Evolutionary conservation across 2,113 vertebrate genomes (phyloP).

Genomic region (Gymnobelideus leadbeateri): DNA sequence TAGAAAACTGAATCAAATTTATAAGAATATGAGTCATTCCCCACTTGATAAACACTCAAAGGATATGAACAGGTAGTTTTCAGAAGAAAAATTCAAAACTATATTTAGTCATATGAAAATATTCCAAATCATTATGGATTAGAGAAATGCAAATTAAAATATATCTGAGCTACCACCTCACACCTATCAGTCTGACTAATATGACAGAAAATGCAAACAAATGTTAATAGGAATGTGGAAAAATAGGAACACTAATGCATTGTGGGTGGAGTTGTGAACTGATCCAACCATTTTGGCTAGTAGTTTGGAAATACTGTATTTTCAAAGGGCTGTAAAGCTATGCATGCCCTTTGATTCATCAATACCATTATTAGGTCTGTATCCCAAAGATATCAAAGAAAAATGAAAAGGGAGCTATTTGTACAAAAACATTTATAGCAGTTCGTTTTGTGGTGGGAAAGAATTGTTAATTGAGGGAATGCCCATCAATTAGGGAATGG

Average conservation of each 20-base stretch:
- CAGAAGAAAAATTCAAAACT: background rate
- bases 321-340: background rate
- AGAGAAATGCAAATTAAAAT: background rate
- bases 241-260: background rate
- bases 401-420: background rate
- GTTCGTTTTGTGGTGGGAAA: background rate
- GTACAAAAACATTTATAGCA: background rate
- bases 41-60: background rate
- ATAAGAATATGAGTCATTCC: background rate
- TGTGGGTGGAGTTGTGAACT: background rate
- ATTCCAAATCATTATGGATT: background rate
- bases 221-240: background rate
- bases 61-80: background rate
- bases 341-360: background rate
- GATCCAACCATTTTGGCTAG: background rate
- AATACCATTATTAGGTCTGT: background rate
- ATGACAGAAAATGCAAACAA: no score
- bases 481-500: background rate
- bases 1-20: background rate
- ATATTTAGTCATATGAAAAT: background rate
- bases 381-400: background rate
- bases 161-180: background rate
- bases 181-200: background rate
- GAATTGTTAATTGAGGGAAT: background rate
- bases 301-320: background rate